Conservation (phyloP, 2,888 invertebrate species). For the Eupelmus urozonus region DNA sequence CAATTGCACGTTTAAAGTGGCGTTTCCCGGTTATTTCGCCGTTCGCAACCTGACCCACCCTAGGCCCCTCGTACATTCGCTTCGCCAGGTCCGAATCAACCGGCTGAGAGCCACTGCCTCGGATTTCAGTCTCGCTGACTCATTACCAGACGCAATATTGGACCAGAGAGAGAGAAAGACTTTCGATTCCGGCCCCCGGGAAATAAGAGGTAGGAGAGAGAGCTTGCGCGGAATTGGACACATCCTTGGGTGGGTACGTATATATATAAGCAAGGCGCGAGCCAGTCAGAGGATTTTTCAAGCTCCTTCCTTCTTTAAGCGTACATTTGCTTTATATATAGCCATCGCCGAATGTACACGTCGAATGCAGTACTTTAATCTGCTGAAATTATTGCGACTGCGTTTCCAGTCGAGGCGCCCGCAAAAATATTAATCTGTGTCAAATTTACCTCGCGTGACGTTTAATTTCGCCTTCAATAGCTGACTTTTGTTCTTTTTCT, state of each 20-base stretch:
- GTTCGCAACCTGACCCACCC: constrained; percentile 69
- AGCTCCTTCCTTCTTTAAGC: not conserved
- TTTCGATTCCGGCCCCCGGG: constrained; percentile 53
- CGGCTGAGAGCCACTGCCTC: constrained; percentile 64
- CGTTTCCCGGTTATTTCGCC: constrained; percentile 75
- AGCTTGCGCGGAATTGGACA: constrained; percentile 26
- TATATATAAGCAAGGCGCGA: not conserved
- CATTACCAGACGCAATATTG: constrained; percentile 67
- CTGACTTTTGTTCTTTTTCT: constrained; percentile 11
- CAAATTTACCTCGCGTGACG: constrained; percentile 45
- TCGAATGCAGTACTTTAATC: constrained; percentile 38
- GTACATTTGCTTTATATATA: not conserved
- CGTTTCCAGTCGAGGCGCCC: too few relatives aligned
- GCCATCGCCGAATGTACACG: constrained; percentile 33
- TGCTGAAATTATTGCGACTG: constrained; percentile 14
- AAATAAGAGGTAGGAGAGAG: constrained; percentile 30
- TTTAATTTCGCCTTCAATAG: constrained; percentile 42
- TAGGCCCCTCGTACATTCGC: constrained; percentile 22
- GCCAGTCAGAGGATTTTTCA: constrained; percentile 26
- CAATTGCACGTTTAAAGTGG: constrained; percentile 77
- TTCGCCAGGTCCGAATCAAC: constrained; percentile 9
- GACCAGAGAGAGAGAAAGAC: constrained; percentile 55
- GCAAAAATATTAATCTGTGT: constrained; percentile 43
- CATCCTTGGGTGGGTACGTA: too few relatives aligned
- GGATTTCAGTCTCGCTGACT: constrained; percentile 66